Evolutionary conservation across 2,113 vertebrate species (phyloP).

Genomic region (Indri indri): DNA sequence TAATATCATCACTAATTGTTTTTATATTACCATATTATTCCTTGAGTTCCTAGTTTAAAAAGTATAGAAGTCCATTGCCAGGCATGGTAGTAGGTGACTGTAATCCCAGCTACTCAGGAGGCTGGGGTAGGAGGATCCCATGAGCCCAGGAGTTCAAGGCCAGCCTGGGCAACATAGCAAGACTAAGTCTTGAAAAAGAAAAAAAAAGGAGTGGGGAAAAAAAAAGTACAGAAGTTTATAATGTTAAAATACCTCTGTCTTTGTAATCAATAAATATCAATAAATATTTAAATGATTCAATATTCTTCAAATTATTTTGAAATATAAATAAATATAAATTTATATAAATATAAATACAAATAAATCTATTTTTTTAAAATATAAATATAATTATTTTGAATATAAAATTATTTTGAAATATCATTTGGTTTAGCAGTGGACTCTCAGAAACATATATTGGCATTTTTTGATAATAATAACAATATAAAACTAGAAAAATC

Average conservation of each 20-base stretch:
- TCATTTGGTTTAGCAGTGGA: neutral
- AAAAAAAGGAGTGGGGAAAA: no score
- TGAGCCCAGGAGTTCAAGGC: no score
- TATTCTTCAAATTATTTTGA: neutral
- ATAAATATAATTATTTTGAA: no score
- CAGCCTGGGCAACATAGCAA: no score
- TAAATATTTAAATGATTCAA: neutral
- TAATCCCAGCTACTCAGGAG: no score
- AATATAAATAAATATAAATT: no score
- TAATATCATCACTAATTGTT: neutral
- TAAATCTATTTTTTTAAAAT: no score
- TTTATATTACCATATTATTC: neutral
- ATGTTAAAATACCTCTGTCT: neutral
- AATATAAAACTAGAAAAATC: neutral
- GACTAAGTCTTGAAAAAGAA: no score
- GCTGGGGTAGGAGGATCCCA: no score
- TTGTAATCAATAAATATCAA: slow-evolving; percentile 25
- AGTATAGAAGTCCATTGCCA: neutral
- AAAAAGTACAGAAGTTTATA: neutral
- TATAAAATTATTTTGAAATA: slow-evolving; percentile 5
- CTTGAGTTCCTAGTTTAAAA: neutral
- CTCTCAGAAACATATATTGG: neutral
- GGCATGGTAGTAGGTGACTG: no score
- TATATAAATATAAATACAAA: no score
- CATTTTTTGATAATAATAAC: neutral